A percentile compares a stretch with the other conserved stretches of the same genome.
Evolutionary conservation across 92 coral and sea anemone species (phyloP).

Genomic region (Palythoa heliodiscus): DNA sequence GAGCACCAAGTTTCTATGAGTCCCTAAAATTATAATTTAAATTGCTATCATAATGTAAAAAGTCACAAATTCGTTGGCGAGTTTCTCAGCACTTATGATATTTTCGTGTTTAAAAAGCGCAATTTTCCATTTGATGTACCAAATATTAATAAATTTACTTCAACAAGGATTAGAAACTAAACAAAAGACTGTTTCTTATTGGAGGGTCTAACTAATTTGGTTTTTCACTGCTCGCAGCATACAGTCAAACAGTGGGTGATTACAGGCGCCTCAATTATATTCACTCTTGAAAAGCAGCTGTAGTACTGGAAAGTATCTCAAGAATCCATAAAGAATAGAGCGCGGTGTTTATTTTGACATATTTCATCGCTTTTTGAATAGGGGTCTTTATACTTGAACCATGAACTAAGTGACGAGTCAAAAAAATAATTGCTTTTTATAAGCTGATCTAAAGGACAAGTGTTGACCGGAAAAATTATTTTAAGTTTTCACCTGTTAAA

Average conservation of each 20-base stretch:
- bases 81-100: neutral
- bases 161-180: neutral
- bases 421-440: neutral
- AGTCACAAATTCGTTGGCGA: neutral
- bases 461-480: neutral
- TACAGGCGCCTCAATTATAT: neutral
- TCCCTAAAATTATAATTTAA: neutral
- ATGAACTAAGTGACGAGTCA: neutral
- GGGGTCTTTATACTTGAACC: neutral
- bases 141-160: conserved; percentile 12
- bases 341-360: neutral
- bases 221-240: neutral
- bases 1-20: neutral
- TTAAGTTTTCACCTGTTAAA: neutral
- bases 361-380: neutral
- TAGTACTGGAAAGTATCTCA: neutral
- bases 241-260: neutral
- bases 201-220: neutral
- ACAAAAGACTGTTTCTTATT: neutral
- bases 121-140: neutral
- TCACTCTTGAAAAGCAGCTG: conserved; percentile 6
- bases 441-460: neutral
- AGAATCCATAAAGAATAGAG: neutral
- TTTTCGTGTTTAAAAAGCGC: neutral
- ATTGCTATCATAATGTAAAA: neutral